Percentiles rank a stretch among this genome's conserved stretches.
Evolutionary conservation across 2,113 vertebrate species (phyloP).

Genomic region (Corvus hawaiiensis): DNA sequence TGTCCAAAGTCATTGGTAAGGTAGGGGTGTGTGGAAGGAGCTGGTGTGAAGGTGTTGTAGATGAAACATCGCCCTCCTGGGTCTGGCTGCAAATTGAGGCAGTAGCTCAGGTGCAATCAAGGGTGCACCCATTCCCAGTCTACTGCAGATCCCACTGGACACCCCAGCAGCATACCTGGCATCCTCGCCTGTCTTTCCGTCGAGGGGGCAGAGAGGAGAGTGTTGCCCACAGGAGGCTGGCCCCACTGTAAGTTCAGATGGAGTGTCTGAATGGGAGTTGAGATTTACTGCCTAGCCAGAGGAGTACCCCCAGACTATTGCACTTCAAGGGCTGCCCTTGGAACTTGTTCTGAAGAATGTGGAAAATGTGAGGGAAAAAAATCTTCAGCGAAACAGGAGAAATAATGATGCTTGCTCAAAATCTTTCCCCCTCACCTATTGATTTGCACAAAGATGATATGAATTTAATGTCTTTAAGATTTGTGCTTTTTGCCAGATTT

Average conservation of each 20-base stretch:
- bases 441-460: neutral
- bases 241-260: neutral
- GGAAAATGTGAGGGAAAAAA: neutral
- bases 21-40: accelerated
- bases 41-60: accelerated
- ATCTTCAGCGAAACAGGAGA: neutral
- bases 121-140: neutral
- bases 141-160: neutral
- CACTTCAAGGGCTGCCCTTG: neutral
- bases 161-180: neutral
- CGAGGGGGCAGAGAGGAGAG: accelerated
- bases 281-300: neutral
- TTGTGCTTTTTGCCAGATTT: neutral
- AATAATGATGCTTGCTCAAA: neutral
- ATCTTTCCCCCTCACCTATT: neutral
- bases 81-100: accelerated
- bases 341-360: neutral
- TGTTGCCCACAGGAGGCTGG: neutral
- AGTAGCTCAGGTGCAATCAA: neutral
- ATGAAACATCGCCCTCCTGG: neutral
- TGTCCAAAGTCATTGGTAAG: neutral
- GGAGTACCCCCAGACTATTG: neutral
- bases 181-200: neutral
- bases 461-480: slow-evolving; percentile 30
- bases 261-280: neutral